Percentiles rank a stretch among this genome's conserved stretches.
These are phyloP conservation scores for Petrolisthes cinctipes DNA, from an alignment of 2,888 invertebrate species.

Conservation along the genomic window DNA sequence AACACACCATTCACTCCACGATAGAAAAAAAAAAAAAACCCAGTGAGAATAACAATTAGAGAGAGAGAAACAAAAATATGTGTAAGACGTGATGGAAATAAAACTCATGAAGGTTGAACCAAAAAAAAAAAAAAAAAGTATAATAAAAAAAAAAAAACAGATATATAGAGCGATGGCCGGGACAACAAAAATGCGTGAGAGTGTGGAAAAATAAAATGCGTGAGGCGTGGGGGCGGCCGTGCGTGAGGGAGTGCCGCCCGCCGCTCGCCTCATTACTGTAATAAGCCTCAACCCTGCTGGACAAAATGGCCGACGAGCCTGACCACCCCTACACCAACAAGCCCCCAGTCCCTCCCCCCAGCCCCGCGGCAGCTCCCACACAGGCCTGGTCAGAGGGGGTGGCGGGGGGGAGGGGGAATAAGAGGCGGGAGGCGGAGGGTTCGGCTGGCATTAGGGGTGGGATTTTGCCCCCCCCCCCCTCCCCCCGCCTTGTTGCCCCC, in stretches of 20 bases:
- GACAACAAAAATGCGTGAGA: neutral
- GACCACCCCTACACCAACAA: neutral
- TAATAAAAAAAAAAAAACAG: neutral
- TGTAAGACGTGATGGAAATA: neutral
- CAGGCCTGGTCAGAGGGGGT: neutral
- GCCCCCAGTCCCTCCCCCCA: neutral
- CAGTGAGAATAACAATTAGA: neutral
- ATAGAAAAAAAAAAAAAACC: neutral
- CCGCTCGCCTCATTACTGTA: slow-evolving; percentile 24
- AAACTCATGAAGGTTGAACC: neutral
- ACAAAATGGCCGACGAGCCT: slow-evolving; percentile 30
- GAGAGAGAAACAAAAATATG: neutral
- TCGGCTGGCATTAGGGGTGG: too few relatives aligned
- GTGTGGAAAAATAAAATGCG: neutral
- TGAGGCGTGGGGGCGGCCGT: neutral
- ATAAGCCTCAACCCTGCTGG: slow-evolving; percentile 32
- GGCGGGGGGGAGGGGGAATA: neutral
- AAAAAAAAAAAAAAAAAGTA: neutral
- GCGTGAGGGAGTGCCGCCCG: neutral
- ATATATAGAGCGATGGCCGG: neutral
- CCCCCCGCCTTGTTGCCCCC: neutral
- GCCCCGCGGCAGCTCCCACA: slow-evolving; percentile 6
- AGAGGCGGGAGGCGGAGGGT: neutral
- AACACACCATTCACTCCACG: neutral
- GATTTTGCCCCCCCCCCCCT: neutral